Conservation (phyloP, 2,888 invertebrate genomes). For the Hedychridium roseum region DNA sequence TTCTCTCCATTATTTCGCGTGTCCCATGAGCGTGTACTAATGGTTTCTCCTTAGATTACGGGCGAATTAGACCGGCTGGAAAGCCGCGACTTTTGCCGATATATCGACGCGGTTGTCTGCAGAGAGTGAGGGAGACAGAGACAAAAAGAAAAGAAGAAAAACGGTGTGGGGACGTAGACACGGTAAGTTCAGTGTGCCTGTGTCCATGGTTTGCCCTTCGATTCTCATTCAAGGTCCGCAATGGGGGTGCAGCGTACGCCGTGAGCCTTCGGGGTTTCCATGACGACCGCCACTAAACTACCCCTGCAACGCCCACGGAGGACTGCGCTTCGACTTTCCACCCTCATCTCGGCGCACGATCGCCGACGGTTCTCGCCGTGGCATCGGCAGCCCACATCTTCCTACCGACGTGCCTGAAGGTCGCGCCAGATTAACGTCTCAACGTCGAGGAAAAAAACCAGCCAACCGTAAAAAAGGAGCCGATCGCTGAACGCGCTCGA, state of each 20-base stretch:
- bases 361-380: conserved; percentile 27
- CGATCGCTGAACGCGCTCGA: too few species aligned
- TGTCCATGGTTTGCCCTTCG: conserved; percentile 55
- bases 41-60: too few species aligned
- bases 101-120: too few species aligned
- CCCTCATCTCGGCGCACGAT: conserved; percentile 48
- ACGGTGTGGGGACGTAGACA: background rate
- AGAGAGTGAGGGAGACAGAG: background rate
- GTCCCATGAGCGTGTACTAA: too few species aligned
- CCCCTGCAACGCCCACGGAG: conserved; percentile 59
- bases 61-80: too few species aligned
- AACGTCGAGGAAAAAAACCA: too few species aligned
- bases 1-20: too few species aligned
- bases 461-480: too few species aligned
- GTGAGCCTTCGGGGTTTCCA: conserved; percentile 59
- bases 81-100: too few species aligned
- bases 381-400: too few species aligned
- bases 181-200: conserved; percentile 34
- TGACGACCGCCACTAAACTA: conserved; percentile 63
- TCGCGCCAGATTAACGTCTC: too few species aligned
- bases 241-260: conserved; percentile 59
- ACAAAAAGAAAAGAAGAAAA: background rate
- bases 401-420: too few species aligned
- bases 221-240: conserved; percentile 61
- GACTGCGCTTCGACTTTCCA: conserved; percentile 54